Evolutionary conservation across 2,888 invertebrate species (phyloP), one percentile per base, ranked within the genome.

Genomic region (Brachyptera risi): DNA sequence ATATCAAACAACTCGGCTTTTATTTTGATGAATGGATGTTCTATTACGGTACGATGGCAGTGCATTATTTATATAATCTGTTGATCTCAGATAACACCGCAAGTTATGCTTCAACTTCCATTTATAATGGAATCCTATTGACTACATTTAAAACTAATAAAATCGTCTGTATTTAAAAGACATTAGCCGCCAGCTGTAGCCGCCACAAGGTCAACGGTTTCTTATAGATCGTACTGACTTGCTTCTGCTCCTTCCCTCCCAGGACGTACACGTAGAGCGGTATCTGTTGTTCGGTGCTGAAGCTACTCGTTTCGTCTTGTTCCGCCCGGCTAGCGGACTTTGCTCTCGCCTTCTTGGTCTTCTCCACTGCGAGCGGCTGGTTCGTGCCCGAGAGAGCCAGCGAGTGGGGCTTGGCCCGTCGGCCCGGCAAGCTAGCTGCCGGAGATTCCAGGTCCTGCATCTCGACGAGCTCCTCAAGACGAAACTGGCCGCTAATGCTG

Each of bases 121-220:
- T n/a, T n/a, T n/a, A n/a, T n/a, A n/a, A n/a, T n/a, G n/a, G n/a
- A n/a, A n/a, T n/a, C n/a, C n/a, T n/a, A n/a, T n/a, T n/a, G n/a
- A n/a, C n/a, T n/a, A n/a, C n/a, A n/a, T n/a, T n/a, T n/a, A n/a
- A n/a, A n/a, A n/a, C n/a, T n/a, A n/a, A n/a, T n/a, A n/a, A n/a
- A n/a, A n/a, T n/a, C n/a, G n/a, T n/a, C n/a, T 31, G 11, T 31
- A 5, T 21, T 59, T 59, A 64, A 50, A 60, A 69, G 49, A 71
- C 67, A 56, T 69, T 66, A 9, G 68, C 76, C 68, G 75, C 77
- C 60, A 89, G 73, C 68, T 87, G 82, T 65, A 89, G 79, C 68
- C 86, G 86, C 91, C 91, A 91, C 71, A 91, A 80, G 11, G 90
- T 87, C 37, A 91, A 81, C 9, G 90, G 90, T 68, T 86, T 79